Evolutionary conservation across 2,888 invertebrate species (phyloP), one percentile per base, ranked within the genome.

Genomic region (Apamea sordens): DNA sequence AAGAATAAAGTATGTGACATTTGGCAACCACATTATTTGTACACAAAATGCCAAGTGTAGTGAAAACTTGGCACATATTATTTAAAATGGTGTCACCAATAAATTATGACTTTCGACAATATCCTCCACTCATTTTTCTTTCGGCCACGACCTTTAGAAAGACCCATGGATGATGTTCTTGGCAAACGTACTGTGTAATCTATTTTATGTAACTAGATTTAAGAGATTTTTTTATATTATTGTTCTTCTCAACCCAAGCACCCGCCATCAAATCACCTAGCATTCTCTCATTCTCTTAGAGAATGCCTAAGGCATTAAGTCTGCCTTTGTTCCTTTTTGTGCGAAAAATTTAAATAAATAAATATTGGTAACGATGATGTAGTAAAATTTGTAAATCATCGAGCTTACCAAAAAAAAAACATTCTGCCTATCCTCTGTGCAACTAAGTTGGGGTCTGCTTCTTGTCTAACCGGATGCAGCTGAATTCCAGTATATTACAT

Each of bases 11-110:
- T 50, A 41, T 36, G 15, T 50, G 67, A 61, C 32, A 68, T 76
- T 82, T 68, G 63, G 68, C 71, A 77, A 36, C 28, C 32, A 28
- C 21, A 47, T 1, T 67, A 41, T 61, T 68, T 21, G 13, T 32
- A 50, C 41, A 68, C 21, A 44, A 83, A 77, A 68, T 77, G 15
- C 44, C 68, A 63, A 69, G 15, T 44, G 36, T 21, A 65, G 28
- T 65, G 13, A 68, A 70, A 50, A 56, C 8, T 69, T 83, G 83
- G 64, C 69, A 59, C 77, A 24, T 6, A 13, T 32, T 73, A 67
- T 61, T 76, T 44, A 44, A 59, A 70, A 44, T 71, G 18, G 24
- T 21, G 24, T 68, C 5, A 1, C 28, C 36, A 69, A 67, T 36
- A 53, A 44, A 53, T 15, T 69, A 50, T 61, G 18, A 61, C 53